These are phyloP conservation scores for Enteromius unitaeniatus DNA, from an alignment of 2,797 vertebrate genomes.

Conservation along the genomic window DNA sequence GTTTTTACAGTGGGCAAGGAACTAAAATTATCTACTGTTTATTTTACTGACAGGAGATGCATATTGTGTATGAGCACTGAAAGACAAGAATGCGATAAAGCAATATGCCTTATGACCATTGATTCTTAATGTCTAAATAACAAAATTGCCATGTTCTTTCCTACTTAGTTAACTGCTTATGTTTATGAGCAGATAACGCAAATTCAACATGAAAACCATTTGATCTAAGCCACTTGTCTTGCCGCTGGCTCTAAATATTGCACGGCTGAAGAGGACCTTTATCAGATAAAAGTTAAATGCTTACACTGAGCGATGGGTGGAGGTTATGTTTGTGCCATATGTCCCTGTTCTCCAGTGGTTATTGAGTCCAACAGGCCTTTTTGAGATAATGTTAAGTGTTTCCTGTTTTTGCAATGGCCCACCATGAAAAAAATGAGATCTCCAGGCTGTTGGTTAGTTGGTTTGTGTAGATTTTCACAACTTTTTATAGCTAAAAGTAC, in stretches of 20 bases:
- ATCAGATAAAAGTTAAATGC: conserved; percentile 60
- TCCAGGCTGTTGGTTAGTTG: conserved; percentile 17
- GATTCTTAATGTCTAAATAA: not conserved
- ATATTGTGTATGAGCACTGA: not conserved
- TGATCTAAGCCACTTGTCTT: conserved; percentile 33
- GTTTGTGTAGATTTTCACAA: not conserved
- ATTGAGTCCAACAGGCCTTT: conserved; percentile 67
- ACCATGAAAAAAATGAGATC: conserved; percentile 44
- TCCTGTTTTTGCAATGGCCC: conserved; percentile 73
- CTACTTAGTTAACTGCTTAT: conserved; percentile 12
- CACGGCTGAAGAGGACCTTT: conserved; percentile 41
- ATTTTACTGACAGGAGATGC: not conserved
- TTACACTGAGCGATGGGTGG: conserved; percentile 59
- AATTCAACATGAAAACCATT: conserved; percentile 21
- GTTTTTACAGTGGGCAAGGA: not conserved
- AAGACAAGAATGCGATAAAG: not conserved
- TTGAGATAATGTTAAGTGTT: conserved; percentile 74
- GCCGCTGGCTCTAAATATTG: conserved; percentile 29
- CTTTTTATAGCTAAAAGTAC: not conserved
- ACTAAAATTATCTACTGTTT: not conserved
- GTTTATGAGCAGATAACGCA: conserved; percentile 26
- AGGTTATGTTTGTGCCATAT: conserved; percentile 54
- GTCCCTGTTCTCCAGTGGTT: conserved; percentile 61
- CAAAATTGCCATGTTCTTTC: conserved; percentile 2
- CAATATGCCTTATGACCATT: conserved; percentile 5